Percentiles rank a stretch among this genome's conserved stretches.
phyloP scores from a whole-genome alignment of 2,113 vertebrate genomes.

The Tetraodon nigroviridis region DNA sequence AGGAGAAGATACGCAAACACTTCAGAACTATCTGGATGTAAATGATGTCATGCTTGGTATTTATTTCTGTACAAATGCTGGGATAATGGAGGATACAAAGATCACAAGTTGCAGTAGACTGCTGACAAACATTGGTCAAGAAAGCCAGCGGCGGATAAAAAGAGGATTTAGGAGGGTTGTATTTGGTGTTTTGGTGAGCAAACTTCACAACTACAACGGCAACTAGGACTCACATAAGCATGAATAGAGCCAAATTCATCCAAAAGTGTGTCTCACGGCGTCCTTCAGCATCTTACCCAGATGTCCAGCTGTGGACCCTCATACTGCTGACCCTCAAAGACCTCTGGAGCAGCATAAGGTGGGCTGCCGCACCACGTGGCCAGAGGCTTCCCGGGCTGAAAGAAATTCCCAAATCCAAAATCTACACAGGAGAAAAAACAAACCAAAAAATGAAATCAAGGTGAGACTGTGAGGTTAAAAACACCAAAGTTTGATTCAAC shows the following conservation, averaged over 20 bases:
- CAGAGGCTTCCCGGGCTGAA: conserved; percentile 88
- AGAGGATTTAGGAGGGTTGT: no score
- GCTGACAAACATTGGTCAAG: no score
- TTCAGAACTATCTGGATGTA: background rate
- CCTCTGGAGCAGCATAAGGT: conserved; percentile 94
- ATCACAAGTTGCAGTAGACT: no score
- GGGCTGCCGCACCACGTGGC: conserved; percentile 97
- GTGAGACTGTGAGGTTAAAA: background rate
- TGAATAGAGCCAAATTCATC: background rate
- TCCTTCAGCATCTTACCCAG: conserved; percentile 80
- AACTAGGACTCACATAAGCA: no score
- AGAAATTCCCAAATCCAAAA: conserved; percentile 99
- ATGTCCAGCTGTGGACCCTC: conserved; percentile 98
- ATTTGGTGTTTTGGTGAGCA: no score
- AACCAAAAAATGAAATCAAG: background rate
- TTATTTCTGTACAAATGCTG: no score
- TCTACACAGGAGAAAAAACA: conserved; percentile 70
- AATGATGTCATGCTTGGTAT: no score
- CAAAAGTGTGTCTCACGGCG: background rate
- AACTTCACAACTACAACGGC: no score
- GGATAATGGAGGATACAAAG: no score
- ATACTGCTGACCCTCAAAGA: conserved; percentile 97
- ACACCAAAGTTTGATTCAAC: conserved; percentile 1
- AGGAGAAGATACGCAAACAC: conserved; percentile 20
- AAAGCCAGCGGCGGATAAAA: no score